Evolutionary conservation across 2,888 invertebrate species (phyloP), one percentile per base, ranked within the genome.

Genomic region (Eurytoma adleriae): DNA sequence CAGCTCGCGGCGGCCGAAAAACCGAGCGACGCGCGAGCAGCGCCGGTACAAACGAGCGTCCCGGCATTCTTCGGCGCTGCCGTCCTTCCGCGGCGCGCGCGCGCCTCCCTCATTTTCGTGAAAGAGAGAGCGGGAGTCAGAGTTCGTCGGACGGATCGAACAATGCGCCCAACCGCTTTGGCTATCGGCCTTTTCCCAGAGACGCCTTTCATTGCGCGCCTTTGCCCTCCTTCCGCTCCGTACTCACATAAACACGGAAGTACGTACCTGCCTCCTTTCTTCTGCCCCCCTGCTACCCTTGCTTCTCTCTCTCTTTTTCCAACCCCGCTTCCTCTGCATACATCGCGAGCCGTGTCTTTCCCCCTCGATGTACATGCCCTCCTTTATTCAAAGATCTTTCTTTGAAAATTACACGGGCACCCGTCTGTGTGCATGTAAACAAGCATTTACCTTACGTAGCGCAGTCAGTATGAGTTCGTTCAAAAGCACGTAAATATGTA

Each of bases 91-190:
- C 18, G 57, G 57, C 27, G 50, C 61, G 30, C 67, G 57, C 27
- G 30, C 54, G 30, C 67, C 67, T 61, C 52, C 70, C 74, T 66
- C 75, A 80, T 80, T 80, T 80, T 76, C 62, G 54, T 75, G 76
- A 71, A 48, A 70, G 50, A 20, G 30, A 56, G 27, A 5, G 62
- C n/a, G 20, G 18, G 48, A 48, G 20, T 14, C 16, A 10, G 40
- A 40, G 40, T 40, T 40, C 68, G 59, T 52, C 50, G 27, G 72
- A 27, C 30, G 27, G 78, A 79, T 75, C 67, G 79, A 71, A 79
- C 75, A 79, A 79, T 79, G 59, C 40, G 66, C 30, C 56, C 57
- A 71, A 70, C 66, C 67, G 59, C 74, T 74, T 68, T 74, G 64
- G 61, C 56, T 74, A 79, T 73, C 74, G 57, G 70, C 56, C 69